These are phyloP conservation scores for Nephrotoma appendiculata DNA, from an alignment of 2,888 invertebrate genomes.

Conservation along the genomic window DNA sequence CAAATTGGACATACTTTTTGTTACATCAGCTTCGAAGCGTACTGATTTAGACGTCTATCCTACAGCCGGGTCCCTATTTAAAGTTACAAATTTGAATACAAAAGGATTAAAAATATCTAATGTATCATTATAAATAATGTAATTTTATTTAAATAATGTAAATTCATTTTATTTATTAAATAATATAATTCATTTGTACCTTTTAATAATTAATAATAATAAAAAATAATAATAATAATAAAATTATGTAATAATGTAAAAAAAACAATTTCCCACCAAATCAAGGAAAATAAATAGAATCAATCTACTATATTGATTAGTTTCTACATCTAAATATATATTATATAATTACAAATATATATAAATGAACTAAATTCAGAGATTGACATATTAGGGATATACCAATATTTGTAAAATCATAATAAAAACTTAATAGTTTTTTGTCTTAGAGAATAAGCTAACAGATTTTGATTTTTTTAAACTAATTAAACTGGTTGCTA, in stretches of 20 bases:
- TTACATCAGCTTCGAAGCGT: constrained; percentile 42
- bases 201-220: background rate
- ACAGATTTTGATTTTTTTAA: background rate
- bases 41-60: constrained; percentile 24
- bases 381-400: background rate
- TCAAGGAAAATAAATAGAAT: background rate
- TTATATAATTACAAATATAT: background rate
- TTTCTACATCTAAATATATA: background rate
- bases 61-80: constrained; percentile 45
- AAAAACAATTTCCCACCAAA: background rate
- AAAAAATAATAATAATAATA: background rate
- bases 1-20: constrained; percentile 48
- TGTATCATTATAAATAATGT: constrained; percentile 5
- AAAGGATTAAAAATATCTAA: constrained; percentile 33
- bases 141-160: constrained; percentile 6
- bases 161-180: background rate
- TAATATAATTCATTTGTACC: background rate
- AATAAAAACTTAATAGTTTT: background rate
- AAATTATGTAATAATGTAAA: background rate
- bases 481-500: background rate
- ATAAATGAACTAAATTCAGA: background rate
- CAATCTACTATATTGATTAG: background rate
- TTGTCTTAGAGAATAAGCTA: background rate
- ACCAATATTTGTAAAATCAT: background rate
- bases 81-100: constrained; percentile 41